Evolutionary conservation across 53 echinoderm and acorn worm species (phyloP).

Genomic region (Mesocentrotus franciscanus): DNA sequence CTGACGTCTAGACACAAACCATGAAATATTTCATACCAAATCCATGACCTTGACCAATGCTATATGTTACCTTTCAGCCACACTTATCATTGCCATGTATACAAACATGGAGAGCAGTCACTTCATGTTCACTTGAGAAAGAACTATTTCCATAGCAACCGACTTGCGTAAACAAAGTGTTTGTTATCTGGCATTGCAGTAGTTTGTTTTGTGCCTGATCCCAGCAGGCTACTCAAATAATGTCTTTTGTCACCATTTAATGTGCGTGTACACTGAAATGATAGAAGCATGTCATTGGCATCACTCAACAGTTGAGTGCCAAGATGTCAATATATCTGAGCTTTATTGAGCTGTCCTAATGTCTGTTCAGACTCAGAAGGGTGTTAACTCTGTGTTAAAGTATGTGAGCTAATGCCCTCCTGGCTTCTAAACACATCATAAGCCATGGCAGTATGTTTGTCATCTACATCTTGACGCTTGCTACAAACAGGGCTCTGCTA

Average conservation of each 20-base stretch:
- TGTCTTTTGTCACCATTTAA: neutral
- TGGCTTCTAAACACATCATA: too few relatives aligned
- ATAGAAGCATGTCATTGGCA: neutral
- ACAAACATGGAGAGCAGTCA: conserved; percentile 2
- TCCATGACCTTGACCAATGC: neutral
- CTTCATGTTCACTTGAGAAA: neutral
- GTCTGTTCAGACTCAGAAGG: neutral
- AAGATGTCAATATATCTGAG: neutral
- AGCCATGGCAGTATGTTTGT: neutral
- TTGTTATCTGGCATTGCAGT: conserved; percentile 29
- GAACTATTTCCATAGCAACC: conserved; percentile 31
- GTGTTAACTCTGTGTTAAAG: too few relatives aligned
- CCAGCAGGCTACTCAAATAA: conserved; percentile 15
- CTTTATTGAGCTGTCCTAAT: neutral
- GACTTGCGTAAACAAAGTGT: neutral
- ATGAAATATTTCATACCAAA: neutral
- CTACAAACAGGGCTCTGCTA: neutral
- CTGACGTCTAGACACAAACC: neutral
- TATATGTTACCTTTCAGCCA: neutral
- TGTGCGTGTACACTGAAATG: neutral
- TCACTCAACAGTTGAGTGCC: neutral
- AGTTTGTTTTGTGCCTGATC: conserved; percentile 23
- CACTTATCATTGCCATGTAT: neutral
- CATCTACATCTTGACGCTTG: neutral
- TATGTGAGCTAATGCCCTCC: too few relatives aligned